Evolutionary conservation across 2,888 invertebrate genomes (phyloP).

Genomic region (Oxyscelio sp.): DNA sequence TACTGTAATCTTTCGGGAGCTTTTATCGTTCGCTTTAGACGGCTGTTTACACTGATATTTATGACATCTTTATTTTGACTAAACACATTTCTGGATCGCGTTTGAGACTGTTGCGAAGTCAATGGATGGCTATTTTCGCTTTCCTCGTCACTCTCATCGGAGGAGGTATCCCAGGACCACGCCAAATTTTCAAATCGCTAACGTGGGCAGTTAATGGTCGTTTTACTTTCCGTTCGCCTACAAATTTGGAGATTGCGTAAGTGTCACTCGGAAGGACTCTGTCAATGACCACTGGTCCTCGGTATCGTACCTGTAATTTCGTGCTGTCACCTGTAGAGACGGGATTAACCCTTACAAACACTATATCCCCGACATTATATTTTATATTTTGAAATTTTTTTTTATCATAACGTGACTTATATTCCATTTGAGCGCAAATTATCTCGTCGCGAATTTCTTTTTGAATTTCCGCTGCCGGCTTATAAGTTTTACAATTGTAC

Average conservation of each 20-base stretch:
- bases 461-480: background rate
- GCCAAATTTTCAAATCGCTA: background rate
- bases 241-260: background rate
- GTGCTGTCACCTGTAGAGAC: background rate
- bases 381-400: background rate
- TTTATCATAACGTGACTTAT: slow-evolving; percentile 23
- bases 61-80: no score
- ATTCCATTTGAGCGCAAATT: background rate
- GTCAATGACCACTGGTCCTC: background rate
- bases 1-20: no score
- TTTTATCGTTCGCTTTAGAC: no score
- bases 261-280: background rate
- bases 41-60: no score
- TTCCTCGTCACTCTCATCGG: no score
- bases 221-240: background rate
- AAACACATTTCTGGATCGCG: no score
- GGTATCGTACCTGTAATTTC: background rate
- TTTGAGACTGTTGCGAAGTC: no score
- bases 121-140: no score
- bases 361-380: slow-evolving; percentile 1
- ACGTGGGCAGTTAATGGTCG: background rate
- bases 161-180: no score
- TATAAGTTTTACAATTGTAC: slow-evolving; percentile 11
- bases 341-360: background rate
- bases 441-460: slow-evolving; percentile 10